phyloP scores from a whole-genome alignment of 1,140 invertebrate species.

The Cherax destructor region DNA sequence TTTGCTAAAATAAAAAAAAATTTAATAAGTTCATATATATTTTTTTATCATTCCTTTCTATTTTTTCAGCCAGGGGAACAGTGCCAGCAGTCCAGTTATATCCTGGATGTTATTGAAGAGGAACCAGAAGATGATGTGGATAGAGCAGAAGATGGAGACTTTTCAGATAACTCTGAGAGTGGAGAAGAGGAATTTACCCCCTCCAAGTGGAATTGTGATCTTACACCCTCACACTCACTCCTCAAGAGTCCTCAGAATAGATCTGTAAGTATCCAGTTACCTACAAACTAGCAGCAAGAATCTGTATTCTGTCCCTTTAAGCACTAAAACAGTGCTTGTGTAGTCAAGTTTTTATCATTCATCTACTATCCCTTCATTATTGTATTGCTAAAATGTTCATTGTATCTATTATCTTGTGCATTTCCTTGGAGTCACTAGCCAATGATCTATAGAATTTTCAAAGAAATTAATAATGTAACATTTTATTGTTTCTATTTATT shows the following conservation, averaged over 20 bases:
- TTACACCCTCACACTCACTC: constrained; percentile 79
- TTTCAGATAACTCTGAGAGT: constrained; percentile 74
- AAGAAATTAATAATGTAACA: too few species aligned
- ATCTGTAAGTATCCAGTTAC: constrained; percentile 72
- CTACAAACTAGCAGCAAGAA: too few species aligned
- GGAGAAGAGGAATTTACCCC: constrained; percentile 78
- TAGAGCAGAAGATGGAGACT: constrained; percentile 73
- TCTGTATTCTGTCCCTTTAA: too few species aligned
- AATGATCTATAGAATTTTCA: too few species aligned
- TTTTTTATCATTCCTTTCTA: neutral
- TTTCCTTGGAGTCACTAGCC: too few species aligned
- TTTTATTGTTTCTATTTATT: too few species aligned
- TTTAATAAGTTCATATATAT: neutral
- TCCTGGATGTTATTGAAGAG: constrained; percentile 73
- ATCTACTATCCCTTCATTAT: too few species aligned
- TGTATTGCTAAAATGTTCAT: too few species aligned
- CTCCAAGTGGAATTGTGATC: constrained; percentile 79
- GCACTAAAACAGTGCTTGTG: too few species aligned
- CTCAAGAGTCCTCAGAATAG: constrained; percentile 78
- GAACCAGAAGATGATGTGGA: constrained; percentile 73
- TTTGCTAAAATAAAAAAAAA: too few species aligned
- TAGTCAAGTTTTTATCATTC: too few species aligned
- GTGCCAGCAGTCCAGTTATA: constrained; percentile 65
- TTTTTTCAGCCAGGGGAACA: constrained; percentile 42
- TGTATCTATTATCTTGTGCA: too few species aligned